A percentile compares a stretch with the other conserved stretches of the same genome.
These are phyloP conservation scores for Ethmia dodecea DNA, from an alignment of 2,888 invertebrate genomes.

Conservation along the genomic window DNA sequence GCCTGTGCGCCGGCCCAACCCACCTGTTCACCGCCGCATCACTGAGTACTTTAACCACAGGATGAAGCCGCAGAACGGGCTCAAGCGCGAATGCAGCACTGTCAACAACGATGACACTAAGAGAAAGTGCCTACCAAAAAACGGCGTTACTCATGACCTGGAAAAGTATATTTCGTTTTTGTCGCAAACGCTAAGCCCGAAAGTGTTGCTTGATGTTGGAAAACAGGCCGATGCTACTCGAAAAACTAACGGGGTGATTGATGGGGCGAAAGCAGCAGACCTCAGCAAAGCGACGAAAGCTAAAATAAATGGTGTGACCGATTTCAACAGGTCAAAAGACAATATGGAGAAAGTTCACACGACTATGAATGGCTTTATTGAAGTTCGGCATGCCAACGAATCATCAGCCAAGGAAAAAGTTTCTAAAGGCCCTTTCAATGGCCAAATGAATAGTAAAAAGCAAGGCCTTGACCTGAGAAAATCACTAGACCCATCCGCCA, in stretches of 20 bases:
- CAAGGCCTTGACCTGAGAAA: slow-evolving; percentile 34
- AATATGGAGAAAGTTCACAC: slow-evolving; percentile 42
- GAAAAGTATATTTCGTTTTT: slow-evolving; percentile 71
- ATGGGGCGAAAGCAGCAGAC: slow-evolving; percentile 37
- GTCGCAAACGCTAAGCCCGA: slow-evolving; percentile 67
- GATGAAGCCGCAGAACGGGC: slow-evolving; percentile 82
- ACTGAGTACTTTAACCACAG: slow-evolving; percentile 91
- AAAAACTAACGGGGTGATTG: slow-evolving; percentile 29
- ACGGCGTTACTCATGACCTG: slow-evolving; percentile 64
- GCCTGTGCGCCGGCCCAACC: slow-evolving; percentile 48
- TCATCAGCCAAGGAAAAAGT: slow-evolving; percentile 41
- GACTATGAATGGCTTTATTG: slow-evolving; percentile 59
- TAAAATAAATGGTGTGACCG: slow-evolving; percentile 41
- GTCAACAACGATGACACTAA: slow-evolving; percentile 51
- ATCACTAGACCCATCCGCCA: slow-evolving; percentile 58
- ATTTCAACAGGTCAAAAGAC: slow-evolving; percentile 44
- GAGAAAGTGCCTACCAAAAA: slow-evolving; percentile 65
- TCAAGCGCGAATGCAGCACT: slow-evolving; percentile 60
- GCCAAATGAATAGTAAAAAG: slow-evolving; percentile 47
- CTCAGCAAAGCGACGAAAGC: slow-evolving; percentile 31
- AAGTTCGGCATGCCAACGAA: slow-evolving; percentile 46
- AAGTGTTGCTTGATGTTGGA: slow-evolving; percentile 62
- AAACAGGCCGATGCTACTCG: slow-evolving; percentile 45
- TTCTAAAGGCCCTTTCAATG: slow-evolving; percentile 40
- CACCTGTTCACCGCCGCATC: slow-evolving; percentile 84